A percentile compares a stretch with the other conserved stretches of the same genome.
These are phyloP conservation scores for Pocillopora verrucosa DNA, from an alignment of 64 coral and sea anemone species.

Conservation along the genomic window DNA sequence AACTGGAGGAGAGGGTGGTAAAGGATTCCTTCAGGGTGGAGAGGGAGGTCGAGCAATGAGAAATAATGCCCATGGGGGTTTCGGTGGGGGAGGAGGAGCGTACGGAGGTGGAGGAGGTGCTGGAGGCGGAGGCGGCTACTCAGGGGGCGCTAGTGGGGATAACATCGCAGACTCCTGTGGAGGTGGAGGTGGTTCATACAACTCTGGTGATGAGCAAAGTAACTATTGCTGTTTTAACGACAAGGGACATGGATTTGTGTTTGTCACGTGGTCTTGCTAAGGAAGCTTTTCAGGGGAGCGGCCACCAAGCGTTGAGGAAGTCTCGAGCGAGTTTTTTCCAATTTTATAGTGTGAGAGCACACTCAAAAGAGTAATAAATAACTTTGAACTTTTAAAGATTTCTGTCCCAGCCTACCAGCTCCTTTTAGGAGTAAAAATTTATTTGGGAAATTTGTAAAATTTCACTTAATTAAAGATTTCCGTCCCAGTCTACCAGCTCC, in stretches of 20 bases:
- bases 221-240: conserved; percentile 21
- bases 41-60: background rate
- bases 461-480: no score
- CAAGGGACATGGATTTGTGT: conserved; percentile 24
- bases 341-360: no score
- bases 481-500: no score
- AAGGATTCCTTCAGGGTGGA: background rate
- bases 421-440: no score
- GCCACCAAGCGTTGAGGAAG: no score
- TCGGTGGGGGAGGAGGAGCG: background rate
- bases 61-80: background rate
- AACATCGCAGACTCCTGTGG: conserved; percentile 6
- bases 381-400: no score
- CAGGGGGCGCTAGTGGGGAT: conserved; percentile 12
- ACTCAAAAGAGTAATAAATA: no score
- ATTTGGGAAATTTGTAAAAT: no score
- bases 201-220: conserved; percentile 15
- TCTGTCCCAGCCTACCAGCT: no score
- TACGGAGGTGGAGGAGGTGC: background rate
- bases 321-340: no score
- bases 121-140: background rate
- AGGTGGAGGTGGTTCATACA: conserved; percentile 18
- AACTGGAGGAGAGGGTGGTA: background rate
- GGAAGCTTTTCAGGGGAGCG: no score
- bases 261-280: background rate